These are phyloP conservation scores for Portunus trituberculatus DNA, from an alignment of 1,140 invertebrate genomes.

Conservation along the genomic window DNA sequence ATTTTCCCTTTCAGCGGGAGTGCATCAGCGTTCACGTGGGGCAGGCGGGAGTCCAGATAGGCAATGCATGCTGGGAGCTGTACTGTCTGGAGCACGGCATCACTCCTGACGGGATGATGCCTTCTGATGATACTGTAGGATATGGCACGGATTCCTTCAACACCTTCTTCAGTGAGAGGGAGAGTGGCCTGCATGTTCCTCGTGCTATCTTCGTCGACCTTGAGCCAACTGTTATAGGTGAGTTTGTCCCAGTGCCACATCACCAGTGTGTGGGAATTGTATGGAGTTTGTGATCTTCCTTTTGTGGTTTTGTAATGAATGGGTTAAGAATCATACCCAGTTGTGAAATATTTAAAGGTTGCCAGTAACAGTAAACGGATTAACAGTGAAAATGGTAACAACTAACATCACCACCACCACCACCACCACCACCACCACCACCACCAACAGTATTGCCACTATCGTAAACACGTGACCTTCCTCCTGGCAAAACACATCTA, in stretches of 20 bases:
- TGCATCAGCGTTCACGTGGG: constrained; percentile 60
- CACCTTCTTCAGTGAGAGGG: constrained; percentile 72
- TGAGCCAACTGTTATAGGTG: constrained; percentile 81
- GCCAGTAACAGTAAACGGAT: too few species aligned
- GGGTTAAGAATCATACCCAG: too few species aligned
- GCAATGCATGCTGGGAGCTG: constrained; percentile 67
- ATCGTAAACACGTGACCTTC: neutral
- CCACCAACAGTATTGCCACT: neutral
- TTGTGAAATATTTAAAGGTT: too few species aligned
- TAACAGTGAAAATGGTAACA: too few species aligned
- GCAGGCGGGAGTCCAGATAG: constrained; percentile 65
- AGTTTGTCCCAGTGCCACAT: constrained; percentile 16
- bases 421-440: neutral
- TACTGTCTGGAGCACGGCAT: constrained; percentile 83
- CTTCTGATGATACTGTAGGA: constrained; percentile 84
- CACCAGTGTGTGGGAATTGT: too few species aligned
- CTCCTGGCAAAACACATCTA: too few species aligned
- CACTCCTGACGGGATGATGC: constrained; percentile 91
- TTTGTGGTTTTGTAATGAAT: too few species aligned
- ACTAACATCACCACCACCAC: neutral
- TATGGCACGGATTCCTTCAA: constrained; percentile 79
- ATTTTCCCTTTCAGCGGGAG: constrained; percentile 36
- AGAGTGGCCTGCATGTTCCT: constrained; percentile 79
- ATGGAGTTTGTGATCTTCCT: too few species aligned
- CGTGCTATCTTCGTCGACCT: constrained; percentile 81